phyloP scores from a whole-genome alignment of 2,797 vertebrate species.

The Chaunax sp. region DNA sequence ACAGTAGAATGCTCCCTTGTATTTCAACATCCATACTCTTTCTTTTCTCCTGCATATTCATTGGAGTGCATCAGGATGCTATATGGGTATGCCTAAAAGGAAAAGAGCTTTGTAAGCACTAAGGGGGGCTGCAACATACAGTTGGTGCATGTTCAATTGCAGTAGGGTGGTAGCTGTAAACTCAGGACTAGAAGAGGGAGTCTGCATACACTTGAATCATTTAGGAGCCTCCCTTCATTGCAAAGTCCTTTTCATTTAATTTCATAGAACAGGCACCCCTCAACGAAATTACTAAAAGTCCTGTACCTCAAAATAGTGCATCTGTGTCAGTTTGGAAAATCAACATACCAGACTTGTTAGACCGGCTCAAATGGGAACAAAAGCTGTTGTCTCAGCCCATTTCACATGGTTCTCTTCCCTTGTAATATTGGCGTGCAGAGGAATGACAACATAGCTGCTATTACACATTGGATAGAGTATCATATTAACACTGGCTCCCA shows the following conservation, averaged over 20 bases:
- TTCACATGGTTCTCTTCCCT: slow-evolving; percentile 22
- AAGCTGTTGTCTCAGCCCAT: slow-evolving; percentile 34
- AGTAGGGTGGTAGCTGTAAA: slow-evolving; percentile 7
- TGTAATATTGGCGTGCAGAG: slow-evolving; percentile 28
- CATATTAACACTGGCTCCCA: slow-evolving; percentile 48
- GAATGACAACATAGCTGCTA: slow-evolving; percentile 46
- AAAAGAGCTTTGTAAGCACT: slow-evolving; percentile 69
- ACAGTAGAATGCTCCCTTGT: slow-evolving; percentile 27
- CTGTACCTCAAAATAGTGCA: background rate
- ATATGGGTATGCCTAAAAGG: slow-evolving; percentile 55
- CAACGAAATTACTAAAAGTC: background rate
- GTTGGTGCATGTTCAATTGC: slow-evolving; percentile 15
- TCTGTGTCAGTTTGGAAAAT: slow-evolving; percentile 2
- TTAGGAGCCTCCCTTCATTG: background rate
- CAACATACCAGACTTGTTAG: slow-evolving; percentile 4
- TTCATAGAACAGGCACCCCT: background rate
- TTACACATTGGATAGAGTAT: slow-evolving; percentile 42
- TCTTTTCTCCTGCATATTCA: slow-evolving; percentile 49
- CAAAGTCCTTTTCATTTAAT: slow-evolving; percentile 10
- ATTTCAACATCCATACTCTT: slow-evolving; percentile 36
- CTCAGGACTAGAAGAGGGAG: background rate
- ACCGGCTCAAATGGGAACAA: slow-evolving; percentile 17
- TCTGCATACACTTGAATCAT: slow-evolving; percentile 1
- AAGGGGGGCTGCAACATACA: slow-evolving; percentile 36
- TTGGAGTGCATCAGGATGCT: slow-evolving; percentile 47